Percentiles rank a stretch among this genome's conserved stretches.
Evolutionary conservation across 2,113 vertebrate species (phyloP).

Genomic region (Mus pahari): DNA sequence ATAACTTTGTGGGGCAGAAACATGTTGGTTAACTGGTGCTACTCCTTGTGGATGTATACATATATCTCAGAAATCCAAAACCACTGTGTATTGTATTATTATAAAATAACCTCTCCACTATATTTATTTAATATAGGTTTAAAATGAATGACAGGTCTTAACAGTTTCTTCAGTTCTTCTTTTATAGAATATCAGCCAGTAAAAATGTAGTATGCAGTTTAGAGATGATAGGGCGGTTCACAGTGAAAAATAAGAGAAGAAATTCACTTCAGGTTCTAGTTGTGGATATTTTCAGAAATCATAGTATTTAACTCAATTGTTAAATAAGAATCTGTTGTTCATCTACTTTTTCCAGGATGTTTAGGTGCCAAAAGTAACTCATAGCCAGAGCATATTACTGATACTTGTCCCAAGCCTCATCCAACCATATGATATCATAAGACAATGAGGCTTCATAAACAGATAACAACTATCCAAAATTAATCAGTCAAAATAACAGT

Average conservation of each 20-base stretch:
- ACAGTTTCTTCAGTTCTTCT: background rate
- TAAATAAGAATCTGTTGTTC: background rate
- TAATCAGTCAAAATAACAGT: background rate
- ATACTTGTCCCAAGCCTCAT: background rate
- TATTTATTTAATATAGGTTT: constrained; percentile 30
- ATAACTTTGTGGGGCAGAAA: background rate
- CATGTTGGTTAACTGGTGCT: background rate
- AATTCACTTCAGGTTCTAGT: background rate
- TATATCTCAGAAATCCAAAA: background rate
- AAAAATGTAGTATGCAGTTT: background rate
- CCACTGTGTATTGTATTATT: background rate
- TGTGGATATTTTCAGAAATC: background rate
- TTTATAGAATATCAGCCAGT: background rate
- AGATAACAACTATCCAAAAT: background rate
- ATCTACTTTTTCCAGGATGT: background rate
- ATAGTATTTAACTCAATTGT: background rate
- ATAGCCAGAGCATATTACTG: background rate
- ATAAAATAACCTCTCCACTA: background rate
- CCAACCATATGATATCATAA: background rate
- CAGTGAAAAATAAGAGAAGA: background rate
- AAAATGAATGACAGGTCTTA: background rate
- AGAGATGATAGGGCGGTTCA: background rate
- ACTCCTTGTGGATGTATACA: background rate
- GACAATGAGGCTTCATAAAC: background rate
- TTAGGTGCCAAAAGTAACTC: background rate